These are phyloP conservation scores for Euura lappo DNA, from an alignment of 1,140 invertebrate species.

Conservation along the genomic window DNA sequence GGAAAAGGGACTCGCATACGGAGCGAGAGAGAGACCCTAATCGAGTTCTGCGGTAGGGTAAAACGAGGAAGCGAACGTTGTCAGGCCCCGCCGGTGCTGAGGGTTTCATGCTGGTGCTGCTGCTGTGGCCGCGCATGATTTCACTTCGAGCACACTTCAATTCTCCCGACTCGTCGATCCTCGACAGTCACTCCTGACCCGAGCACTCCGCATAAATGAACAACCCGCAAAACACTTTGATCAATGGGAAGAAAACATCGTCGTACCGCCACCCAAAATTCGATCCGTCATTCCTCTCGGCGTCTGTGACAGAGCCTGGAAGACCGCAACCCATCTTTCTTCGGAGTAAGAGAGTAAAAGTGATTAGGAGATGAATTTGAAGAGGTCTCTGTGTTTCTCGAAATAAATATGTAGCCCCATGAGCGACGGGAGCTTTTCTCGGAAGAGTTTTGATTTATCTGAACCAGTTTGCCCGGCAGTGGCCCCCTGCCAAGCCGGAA, in stretches of 20 bases:
- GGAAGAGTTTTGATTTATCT: conserved; percentile 44
- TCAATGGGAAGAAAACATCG: not conserved
- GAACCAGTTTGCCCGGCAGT: conserved; percentile 35
- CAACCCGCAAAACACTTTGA: not conserved
- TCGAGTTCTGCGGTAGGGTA: conserved; percentile 12
- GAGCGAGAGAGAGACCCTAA: not conserved
- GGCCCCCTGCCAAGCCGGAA: conserved; percentile 47
- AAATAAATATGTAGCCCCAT: not conserved
- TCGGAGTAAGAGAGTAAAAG: too few relatives aligned
- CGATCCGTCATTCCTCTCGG: too few relatives aligned
- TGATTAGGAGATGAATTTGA: not conserved
- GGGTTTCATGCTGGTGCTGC: too few relatives aligned
- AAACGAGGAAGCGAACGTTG: not conserved
- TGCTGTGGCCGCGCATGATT: conserved; percentile 10
- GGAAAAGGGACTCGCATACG: not conserved
- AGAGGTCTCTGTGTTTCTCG: not conserved
- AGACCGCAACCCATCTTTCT: too few relatives aligned
- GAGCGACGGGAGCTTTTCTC: not conserved
- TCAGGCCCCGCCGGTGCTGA: too few relatives aligned
- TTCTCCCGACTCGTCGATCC: not conserved
- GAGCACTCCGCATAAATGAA: conserved; percentile 28
- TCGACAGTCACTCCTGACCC: conserved; percentile 21
- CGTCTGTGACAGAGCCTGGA: too few relatives aligned
- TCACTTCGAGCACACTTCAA: conserved; percentile 6
- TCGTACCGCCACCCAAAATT: not conserved